Conservation (phyloP, 2,113 vertebrate species). For the Sphyrna mokarran region DNA sequence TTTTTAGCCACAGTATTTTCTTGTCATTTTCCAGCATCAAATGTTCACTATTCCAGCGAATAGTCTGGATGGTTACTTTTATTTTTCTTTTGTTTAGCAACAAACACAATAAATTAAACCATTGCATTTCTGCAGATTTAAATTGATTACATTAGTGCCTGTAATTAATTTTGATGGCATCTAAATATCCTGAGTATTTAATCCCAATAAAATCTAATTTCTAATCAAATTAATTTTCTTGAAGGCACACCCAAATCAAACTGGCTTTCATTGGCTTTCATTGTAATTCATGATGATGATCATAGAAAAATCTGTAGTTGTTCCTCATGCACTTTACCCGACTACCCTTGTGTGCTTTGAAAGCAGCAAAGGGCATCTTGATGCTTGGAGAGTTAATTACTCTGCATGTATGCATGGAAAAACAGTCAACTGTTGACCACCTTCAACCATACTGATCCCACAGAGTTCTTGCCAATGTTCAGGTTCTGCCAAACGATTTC, state of each 20-base stretch:
- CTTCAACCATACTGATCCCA: background rate
- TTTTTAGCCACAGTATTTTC: background rate
- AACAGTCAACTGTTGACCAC: background rate
- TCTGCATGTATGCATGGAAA: background rate
- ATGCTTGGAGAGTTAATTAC: background rate
- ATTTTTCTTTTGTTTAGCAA: background rate
- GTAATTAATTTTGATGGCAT: background rate
- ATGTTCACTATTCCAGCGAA: no score
- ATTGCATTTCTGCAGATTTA: background rate
- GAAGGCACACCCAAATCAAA: background rate
- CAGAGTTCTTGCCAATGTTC: background rate
- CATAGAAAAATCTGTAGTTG: background rate
- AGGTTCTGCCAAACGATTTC: background rate
- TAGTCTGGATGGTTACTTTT: background rate
- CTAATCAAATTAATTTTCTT: background rate
- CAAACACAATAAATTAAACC: background rate
- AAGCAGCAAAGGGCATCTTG: background rate
- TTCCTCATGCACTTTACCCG: background rate
- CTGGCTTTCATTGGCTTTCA: background rate
- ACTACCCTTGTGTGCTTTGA: background rate
- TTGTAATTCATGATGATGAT: background rate
- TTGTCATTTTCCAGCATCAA: background rate
- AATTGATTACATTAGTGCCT: background rate
- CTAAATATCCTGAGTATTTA: background rate
- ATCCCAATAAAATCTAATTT: background rate